Base-by-base conservation (phyloP, 2,888 invertebrate genomes). In the Nephrotoma appendiculata region DNA sequence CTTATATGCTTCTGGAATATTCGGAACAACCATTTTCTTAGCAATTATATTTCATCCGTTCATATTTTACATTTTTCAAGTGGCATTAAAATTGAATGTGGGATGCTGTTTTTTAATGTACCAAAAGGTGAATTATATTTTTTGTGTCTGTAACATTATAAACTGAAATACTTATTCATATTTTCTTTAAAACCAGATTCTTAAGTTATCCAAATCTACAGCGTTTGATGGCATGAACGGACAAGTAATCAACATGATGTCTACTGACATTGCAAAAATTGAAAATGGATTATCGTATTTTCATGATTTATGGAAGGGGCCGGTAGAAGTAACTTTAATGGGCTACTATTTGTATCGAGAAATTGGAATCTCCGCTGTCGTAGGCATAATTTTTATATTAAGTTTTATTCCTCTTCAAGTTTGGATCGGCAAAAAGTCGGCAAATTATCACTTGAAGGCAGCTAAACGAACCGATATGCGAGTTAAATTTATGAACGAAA, bases 251-350 rank as follows among this genome's bases (percentile, higher is more conserved):
- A 98, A 98, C 91, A 93, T 99, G n/a, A 92, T 99, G 87, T 98
- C 98, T 0, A 99, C 98, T 90, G 99, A 99, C 91, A 97, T 99
- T 88, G 96, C 96, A 89, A 94, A 96, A 86, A 98, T 99, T 91
- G 99, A 99, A 90, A 94, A 97, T 90, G 96, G 96, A 11, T 94
- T 97, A 86, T 94, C 97, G 88, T 96, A 98, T 90, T 92, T 98
- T 5, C 98, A 98, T 91, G 98, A 97, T 90, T 92, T 98, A 43
- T 98, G 98, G 97, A 95, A 98, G 87, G 98, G 97, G 0, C 97
- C 98, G 0, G 90, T 97, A 19, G 96, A 92, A 87, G 90, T 91
- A 0, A 19, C 91, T 0, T 86, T 92, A 2, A 90, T 92, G 83
- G 91, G 92, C 0, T 93, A 91, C 87, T 93, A 95, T 15, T 92